phyloP scores from a whole-genome alignment of 2,888 invertebrate species.

The Pachycephus smyrnensis region DNA sequence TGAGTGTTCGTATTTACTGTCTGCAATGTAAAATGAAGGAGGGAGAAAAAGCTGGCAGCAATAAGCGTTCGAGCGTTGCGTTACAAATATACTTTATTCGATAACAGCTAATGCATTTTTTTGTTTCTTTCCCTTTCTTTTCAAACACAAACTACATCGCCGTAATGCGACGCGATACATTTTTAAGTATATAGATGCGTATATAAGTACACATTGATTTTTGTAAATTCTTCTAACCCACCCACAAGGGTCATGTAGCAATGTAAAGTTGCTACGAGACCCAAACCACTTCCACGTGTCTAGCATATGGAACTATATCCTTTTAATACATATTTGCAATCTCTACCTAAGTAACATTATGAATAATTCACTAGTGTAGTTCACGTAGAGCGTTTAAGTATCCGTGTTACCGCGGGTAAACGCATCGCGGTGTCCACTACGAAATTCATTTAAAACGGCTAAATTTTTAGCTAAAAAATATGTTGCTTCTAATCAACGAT shows the following conservation, averaged over 20 bases:
- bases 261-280: constrained; percentile 6
- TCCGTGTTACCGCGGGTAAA: background rate
- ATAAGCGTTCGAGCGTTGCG: constrained; percentile 26
- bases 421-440: background rate
- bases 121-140: constrained; percentile 11
- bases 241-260: constrained; percentile 11
- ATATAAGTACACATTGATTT: constrained; percentile 52
- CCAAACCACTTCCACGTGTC: constrained; percentile 15
- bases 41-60: background rate
- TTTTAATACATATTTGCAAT: constrained; percentile 24
- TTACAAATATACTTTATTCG: constrained; percentile 59
- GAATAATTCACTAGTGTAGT: constrained; percentile 1
- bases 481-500: background rate
- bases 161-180: constrained; percentile 29
- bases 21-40: background rate
- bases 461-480: background rate
- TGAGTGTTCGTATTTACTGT: background rate
- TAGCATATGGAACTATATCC: constrained; percentile 21
- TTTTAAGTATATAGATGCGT: constrained; percentile 40
- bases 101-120: constrained; percentile 35
- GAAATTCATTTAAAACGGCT: background rate
- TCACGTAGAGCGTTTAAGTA: background rate
- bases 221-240: constrained; percentile 33
- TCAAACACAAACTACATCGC: constrained; percentile 39
- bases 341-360: constrained; percentile 9